Base-by-base conservation (phyloP, 2,113 vertebrate genomes). In the Fulica atra region DNA sequence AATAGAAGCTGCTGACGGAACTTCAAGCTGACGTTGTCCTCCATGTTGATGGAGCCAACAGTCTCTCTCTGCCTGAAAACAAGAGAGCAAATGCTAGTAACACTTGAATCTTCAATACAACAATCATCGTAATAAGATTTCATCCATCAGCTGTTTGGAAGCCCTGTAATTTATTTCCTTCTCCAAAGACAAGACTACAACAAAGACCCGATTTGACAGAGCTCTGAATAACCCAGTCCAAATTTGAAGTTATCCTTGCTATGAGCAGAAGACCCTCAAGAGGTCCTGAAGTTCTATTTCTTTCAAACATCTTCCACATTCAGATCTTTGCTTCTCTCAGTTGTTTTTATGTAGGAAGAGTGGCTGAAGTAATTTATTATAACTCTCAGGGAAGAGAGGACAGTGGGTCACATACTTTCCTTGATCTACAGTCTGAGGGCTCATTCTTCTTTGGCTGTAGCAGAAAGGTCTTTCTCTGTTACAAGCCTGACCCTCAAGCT, bases 1-100 rank as follows among this genome's bases (percentile, higher is more conserved):
- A 9, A 1, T 21, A 97, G 82, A 82, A 98, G 98, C 40, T 40
- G 92, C 63, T 13, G 33, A 26, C 0, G 56, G 51, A 98, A 97
- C 29, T 24, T 71, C 40, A 86, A 33, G 35, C 11, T 65, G 26
- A 9, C 13, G 23, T 44, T 31, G 12, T 88, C 53, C 10, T 88
- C 93, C 94, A 90, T 93, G 61, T 53, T 66, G 51, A 86, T 66
- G 71, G 79, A 82, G 71, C 44, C 77, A 89, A 57, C 5, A 68
- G 50, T 69, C n/a, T 51, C 36, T 71, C 40, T 71, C 61, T 81
- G 26, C 57, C 86, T 88, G 25, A 91, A 90, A 77, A 48, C 6
- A 68, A 68, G 11, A 84, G 94, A 88, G 64, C 18, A 80, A 88
- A 61, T 0, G 8, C 20, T 50, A 64, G 12, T 28, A 92, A 86